These are phyloP conservation scores for Microctenopoma stevenorrisi DNA, from an alignment of 2,797 vertebrate genomes.

Conservation along the genomic window DNA sequence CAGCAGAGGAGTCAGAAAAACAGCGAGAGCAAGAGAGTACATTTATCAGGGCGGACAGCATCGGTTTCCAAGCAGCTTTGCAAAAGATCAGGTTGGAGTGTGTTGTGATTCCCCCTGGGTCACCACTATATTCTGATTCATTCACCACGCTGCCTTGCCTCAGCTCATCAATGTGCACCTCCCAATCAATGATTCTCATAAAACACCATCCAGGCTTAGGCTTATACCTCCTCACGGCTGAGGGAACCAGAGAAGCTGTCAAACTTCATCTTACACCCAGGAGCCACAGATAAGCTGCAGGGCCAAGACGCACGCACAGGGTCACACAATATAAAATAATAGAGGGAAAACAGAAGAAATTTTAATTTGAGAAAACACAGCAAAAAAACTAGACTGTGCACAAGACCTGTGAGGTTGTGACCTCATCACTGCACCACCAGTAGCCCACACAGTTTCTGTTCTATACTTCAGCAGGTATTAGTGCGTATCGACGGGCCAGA, in stretches of 20 bases:
- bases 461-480: constrained; percentile 45
- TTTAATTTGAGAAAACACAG: constrained; percentile 43
- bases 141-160: constrained; percentile 70
- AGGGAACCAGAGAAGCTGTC: constrained; percentile 45
- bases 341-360: constrained; percentile 40
- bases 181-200: constrained; percentile 77
- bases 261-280: constrained; percentile 63
- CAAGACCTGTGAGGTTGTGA: constrained; percentile 67
- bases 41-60: constrained; percentile 75
- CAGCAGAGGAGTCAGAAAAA: constrained; percentile 50
- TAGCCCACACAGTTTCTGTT: constrained; percentile 19
- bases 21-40: constrained; percentile 58
- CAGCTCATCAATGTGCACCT: constrained; percentile 70
- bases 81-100: constrained; percentile 75
- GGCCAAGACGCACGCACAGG: constrained; percentile 50
- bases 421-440: constrained; percentile 66
- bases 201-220: constrained; percentile 69
- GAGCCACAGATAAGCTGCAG: constrained; percentile 48
- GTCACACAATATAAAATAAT: constrained; percentile 22
- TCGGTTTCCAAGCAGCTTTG: constrained; percentile 71
- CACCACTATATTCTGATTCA: constrained; percentile 74
- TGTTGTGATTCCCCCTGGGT: constrained; percentile 82
- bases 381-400: constrained; percentile 20
- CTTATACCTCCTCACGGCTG: constrained; percentile 47
- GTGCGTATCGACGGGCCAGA: constrained; percentile 50